phyloP scores from a whole-genome alignment of 2,888 invertebrate species.

The Matsumyia berberina region DNA sequence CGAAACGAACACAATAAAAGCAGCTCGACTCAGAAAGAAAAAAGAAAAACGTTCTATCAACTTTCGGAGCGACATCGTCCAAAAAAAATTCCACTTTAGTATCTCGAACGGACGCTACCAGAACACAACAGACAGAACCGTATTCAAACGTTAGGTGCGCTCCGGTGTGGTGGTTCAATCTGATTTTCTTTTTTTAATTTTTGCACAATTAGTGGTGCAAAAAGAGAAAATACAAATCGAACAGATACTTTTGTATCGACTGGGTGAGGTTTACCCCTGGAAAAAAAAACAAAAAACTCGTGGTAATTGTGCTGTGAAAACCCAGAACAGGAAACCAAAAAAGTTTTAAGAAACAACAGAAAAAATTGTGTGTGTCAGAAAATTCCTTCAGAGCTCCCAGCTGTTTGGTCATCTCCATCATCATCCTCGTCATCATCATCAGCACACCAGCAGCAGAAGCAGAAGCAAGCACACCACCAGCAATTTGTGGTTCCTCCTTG shows the following conservation, averaged over 20 bases:
- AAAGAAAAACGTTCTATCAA: conserved; percentile 54
- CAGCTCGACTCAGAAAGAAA: conserved; percentile 18
- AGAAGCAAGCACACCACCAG: not conserved
- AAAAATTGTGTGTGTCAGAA: not conserved
- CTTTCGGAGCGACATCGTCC: conserved; percentile 59
- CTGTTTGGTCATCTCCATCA: conserved; percentile 54
- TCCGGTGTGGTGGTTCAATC: conserved; percentile 57
- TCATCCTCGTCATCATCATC: not conserved
- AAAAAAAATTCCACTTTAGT: conserved; percentile 62
- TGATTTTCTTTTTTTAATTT: conserved; percentile 5
- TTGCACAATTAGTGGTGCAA: conserved; percentile 10
- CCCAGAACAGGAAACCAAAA: not conserved
- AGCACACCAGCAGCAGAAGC: no score
- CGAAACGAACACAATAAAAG: conserved; percentile 13
- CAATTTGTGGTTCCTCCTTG: conserved; percentile 34
- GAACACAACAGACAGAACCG: conserved; percentile 58
- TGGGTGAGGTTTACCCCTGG: no score
- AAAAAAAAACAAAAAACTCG: not conserved
- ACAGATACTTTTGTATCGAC: conserved; percentile 11
- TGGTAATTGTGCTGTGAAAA: not conserved
- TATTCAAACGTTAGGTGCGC: conserved; percentile 55
- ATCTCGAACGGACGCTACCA: conserved; percentile 74
- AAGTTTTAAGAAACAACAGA: not conserved
- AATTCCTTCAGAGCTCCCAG: conserved; percentile 47
- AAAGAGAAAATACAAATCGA: not conserved